These are phyloP conservation scores for Echinops telfairi DNA, from an alignment of 2,113 vertebrate genomes.

Conservation along the genomic window DNA sequence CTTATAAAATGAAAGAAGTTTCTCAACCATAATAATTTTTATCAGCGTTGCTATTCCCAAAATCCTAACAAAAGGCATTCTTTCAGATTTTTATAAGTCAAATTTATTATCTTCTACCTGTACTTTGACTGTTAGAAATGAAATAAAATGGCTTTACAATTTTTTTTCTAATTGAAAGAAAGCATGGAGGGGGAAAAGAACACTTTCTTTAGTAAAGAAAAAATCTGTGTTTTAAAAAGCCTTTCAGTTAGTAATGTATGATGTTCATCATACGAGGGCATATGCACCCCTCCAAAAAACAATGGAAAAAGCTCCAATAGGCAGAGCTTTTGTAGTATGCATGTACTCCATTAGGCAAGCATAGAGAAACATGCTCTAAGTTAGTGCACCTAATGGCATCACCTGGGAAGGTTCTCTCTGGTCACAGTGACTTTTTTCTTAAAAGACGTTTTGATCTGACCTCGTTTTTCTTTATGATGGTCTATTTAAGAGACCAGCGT, in stretches of 20 bases:
- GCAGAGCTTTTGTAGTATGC: too few relatives aligned
- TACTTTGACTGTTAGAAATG: slow-evolving; percentile 2
- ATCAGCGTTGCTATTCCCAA: neutral
- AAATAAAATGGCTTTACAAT: neutral
- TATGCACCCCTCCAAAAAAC: too few relatives aligned
- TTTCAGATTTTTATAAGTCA: neutral
- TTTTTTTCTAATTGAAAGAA: neutral
- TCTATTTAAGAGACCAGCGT: too few relatives aligned
- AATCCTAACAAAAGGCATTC: neutral
- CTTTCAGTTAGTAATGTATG: neutral
- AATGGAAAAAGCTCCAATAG: too few relatives aligned
- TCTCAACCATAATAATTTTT: neutral
- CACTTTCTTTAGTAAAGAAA: neutral
- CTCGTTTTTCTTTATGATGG: too few relatives aligned
- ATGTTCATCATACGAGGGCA: neutral
- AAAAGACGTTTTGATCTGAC: too few relatives aligned
- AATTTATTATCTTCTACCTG: neutral
- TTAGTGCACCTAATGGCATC: too few relatives aligned
- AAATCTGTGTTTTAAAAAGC: neutral
- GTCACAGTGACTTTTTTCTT: too few relatives aligned
- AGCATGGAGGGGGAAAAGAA: fast-evolving
- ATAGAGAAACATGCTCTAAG: too few relatives aligned
- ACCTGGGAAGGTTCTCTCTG: too few relatives aligned
- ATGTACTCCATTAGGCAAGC: too few relatives aligned
- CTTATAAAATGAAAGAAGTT: neutral